Evolutionary conservation across 92 coral and sea anemone species (phyloP).

Genomic region (Metridium senile): DNA sequence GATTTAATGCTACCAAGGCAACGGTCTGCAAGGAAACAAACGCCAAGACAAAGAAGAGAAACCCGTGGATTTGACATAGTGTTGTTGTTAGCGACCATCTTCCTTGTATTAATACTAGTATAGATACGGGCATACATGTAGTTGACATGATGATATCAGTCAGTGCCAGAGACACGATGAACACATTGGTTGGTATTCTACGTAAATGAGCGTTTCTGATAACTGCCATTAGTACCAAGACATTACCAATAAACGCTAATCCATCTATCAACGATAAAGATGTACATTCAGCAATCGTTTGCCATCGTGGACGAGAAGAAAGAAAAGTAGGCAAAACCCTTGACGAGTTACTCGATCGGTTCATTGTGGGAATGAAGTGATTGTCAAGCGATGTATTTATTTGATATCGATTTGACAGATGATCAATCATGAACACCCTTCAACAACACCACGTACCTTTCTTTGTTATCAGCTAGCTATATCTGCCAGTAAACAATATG

Average conservation of each 20-base stretch:
- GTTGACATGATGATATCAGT: constrained; percentile 67
- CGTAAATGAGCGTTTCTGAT: constrained; percentile 53
- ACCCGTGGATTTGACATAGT: constrained; percentile 69
- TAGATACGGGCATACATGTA: constrained; percentile 68
- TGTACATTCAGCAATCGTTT: constrained; percentile 37
- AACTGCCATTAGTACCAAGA: constrained; percentile 52
- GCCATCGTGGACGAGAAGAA: constrained; percentile 30
- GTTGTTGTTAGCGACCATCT: constrained; percentile 48
- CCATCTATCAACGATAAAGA: constrained; percentile 39
- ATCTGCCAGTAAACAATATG: not conserved
- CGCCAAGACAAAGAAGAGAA: constrained; percentile 50
- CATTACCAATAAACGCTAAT: constrained; percentile 57
- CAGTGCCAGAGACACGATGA: constrained; percentile 56
- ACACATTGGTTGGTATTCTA: constrained; percentile 55
- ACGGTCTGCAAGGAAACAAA: constrained; percentile 63
- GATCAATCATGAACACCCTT: not conserved
- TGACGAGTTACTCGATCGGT: constrained; percentile 6
- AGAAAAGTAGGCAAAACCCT: not conserved
- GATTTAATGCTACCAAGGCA: constrained; percentile 74
- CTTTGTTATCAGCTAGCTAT: not conserved
- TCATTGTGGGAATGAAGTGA: constrained; percentile 3
- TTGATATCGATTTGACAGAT: not conserved
- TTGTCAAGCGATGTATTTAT: not conserved
- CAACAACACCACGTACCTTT: not conserved
- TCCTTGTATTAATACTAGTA: constrained; percentile 55